Evolutionary conservation across 2,113 vertebrate species (phyloP).

Genomic region (Candoia aspera): DNA sequence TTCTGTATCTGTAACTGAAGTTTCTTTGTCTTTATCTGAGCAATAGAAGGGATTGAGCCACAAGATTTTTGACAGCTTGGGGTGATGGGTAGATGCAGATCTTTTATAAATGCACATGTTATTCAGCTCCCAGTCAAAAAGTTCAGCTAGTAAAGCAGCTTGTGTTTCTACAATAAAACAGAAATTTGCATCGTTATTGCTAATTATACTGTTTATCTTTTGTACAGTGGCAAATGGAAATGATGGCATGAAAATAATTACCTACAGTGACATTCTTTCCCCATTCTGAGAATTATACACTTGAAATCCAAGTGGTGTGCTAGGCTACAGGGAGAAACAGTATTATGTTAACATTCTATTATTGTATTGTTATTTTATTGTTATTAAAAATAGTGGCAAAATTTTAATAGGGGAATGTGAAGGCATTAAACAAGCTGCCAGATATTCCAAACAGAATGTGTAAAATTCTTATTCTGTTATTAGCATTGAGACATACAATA

Average conservation of each 20-base stretch:
- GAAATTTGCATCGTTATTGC: constrained; percentile 39
- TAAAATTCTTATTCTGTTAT: background rate
- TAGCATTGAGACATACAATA: background rate
- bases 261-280: constrained; percentile 3
- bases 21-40: background rate
- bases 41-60: background rate
- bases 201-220: constrained; percentile 35
- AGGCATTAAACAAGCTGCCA: constrained; percentile 23
- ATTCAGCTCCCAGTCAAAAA: constrained; percentile 25
- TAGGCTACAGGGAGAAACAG: constrained; percentile 8
- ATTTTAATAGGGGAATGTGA: constrained; percentile 29
- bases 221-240: constrained; percentile 18
- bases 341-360: constrained; percentile 22
- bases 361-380: constrained; percentile 19
- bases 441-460: constrained; percentile 17
- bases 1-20: background rate
- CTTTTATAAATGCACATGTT: constrained; percentile 23
- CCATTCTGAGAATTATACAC: constrained; percentile 10
- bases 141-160: constrained; percentile 20
- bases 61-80: background rate
- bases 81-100: background rate
- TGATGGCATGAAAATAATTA: constrained; percentile 49
- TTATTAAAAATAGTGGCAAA: constrained; percentile 38
- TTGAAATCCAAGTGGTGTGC: constrained; percentile 7
- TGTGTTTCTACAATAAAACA: constrained; percentile 36